Base-by-base conservation (phyloP, 2,797 vertebrate species). In the Danio kyathit region DNA sequence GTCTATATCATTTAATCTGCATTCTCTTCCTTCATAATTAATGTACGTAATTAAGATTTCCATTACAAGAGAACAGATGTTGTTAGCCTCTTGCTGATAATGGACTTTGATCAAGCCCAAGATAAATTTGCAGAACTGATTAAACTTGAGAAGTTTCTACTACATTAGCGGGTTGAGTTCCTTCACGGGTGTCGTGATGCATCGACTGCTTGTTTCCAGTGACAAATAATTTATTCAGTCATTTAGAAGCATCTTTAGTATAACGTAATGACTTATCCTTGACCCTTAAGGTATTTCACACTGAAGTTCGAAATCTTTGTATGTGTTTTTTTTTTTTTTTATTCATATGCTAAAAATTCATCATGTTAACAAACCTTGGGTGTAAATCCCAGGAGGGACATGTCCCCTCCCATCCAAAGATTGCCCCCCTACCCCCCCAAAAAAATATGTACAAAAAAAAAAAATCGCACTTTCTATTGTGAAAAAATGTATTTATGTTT, bases 1-100 rank as follows among this genome's bases (percentile, higher is more conserved):
- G 87, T 59, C 54, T 86, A 90, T 92, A 91, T 91, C 29, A 88
- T 91, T 90, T 91, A 83, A 89, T 86, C 89, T 88, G 86, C 89
- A 89, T 92, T 91, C 86, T 91, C 89, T 86, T 85, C 66, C 49
- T 87, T 87, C 84, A 91, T 93, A 93, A 93, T 93, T 92, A 93
- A 94, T 92, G 90, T 90, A 89, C 89, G 88, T 93, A 92, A 94
- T 94, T 93, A 94, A 92, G 92, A 91, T 92, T 93, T 91, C 83
- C 88, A 93, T 94, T 93, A 92, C 90, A 91, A 92, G 88, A 67
- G 85, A 91, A 89, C 92, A 93, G 93, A 92, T 94, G 92, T 89
- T 92, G 90, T 91, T 91, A 90, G 92, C 89, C 85, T 86, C 88
- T 89, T 88, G 91, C 90, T 90, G 91, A 93, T 93, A 92, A 93